Evolutionary conservation across 1,140 invertebrate genomes (phyloP).

Genomic region (Sinonovacula constricta): DNA sequence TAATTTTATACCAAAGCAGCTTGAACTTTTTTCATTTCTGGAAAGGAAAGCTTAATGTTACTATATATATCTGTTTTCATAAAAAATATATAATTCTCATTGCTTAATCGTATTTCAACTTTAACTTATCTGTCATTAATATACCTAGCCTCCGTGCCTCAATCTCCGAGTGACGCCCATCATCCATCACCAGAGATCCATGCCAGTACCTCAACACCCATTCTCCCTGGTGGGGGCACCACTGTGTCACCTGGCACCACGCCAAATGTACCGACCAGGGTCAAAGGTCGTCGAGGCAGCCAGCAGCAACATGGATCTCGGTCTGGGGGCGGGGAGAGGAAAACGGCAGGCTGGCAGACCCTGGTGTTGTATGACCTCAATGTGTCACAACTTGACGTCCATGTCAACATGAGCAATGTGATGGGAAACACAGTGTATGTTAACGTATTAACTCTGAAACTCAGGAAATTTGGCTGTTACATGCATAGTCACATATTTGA

Average conservation of each 20-base stretch:
- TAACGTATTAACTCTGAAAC: too few species aligned
- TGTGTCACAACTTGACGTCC: slow-evolving; percentile 95
- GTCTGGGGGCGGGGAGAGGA: slow-evolving; percentile 12
- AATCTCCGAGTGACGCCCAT: slow-evolving; percentile 56
- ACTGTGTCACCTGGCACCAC: slow-evolving; percentile 15
- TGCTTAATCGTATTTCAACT: too few species aligned
- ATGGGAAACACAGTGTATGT: slow-evolving; percentile 96
- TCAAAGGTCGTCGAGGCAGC: slow-evolving; percentile 22
- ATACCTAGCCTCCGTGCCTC: slow-evolving; percentile 53
- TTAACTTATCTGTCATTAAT: too few species aligned
- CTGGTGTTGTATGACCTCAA: slow-evolving; percentile 97
- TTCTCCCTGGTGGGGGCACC: slow-evolving; percentile 18
- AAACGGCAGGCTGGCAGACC: slow-evolving; percentile 88
- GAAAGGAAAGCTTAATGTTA: too few species aligned
- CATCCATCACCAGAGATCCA: slow-evolving; percentile 11
- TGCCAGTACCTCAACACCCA: slow-evolving; percentile 19
- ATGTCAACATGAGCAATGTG: slow-evolving; percentile 99
- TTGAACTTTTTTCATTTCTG: too few species aligned
- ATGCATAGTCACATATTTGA: too few species aligned
- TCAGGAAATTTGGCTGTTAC: too few species aligned
- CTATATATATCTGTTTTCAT: too few species aligned
- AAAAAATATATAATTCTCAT: too few species aligned
- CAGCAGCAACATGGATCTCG: slow-evolving; percentile 17
- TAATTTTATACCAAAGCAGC: too few species aligned
- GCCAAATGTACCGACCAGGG: not conserved